These are phyloP conservation scores for Apostichopus japonicus DNA, from an alignment of 35 echinoderm and acorn worm species.

Conservation along the genomic window DNA sequence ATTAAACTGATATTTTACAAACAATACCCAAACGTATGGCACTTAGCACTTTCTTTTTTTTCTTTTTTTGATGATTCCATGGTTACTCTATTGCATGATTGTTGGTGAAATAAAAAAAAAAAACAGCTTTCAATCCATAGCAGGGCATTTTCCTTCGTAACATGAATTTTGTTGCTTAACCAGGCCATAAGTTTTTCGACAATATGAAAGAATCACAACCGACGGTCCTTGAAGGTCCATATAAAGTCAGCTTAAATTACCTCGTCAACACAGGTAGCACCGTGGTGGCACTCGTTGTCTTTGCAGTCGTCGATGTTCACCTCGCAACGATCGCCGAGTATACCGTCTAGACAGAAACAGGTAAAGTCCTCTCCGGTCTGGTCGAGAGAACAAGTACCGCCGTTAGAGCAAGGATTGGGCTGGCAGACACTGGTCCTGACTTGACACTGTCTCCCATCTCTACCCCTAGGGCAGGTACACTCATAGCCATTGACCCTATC, in stretches of 20 bases:
- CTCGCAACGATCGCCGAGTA: constrained; percentile 71
- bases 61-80: no score
- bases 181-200: no score
- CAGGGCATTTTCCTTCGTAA: no score
- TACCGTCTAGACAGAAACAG: constrained; percentile 69
- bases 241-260: neutral
- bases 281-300: neutral
- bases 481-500: constrained; percentile 63
- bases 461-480: constrained; percentile 59
- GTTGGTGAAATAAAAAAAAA: no score
- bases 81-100: no score
- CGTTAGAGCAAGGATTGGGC: constrained; percentile 62
- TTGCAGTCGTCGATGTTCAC: constrained; percentile 40
- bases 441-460: constrained; percentile 58
- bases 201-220: no score
- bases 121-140: no score
- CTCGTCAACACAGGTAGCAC: constrained; percentile 16
- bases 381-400: constrained; percentile 61
- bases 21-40: no score
- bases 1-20: no score
- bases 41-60: no score
- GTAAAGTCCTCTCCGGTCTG: constrained; percentile 59
- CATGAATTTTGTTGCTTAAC: no score
- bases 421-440: constrained; percentile 54
- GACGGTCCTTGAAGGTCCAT: no score